Base-by-base conservation (phyloP, 2,888 invertebrate species). In the Melitaea athalia region DNA sequence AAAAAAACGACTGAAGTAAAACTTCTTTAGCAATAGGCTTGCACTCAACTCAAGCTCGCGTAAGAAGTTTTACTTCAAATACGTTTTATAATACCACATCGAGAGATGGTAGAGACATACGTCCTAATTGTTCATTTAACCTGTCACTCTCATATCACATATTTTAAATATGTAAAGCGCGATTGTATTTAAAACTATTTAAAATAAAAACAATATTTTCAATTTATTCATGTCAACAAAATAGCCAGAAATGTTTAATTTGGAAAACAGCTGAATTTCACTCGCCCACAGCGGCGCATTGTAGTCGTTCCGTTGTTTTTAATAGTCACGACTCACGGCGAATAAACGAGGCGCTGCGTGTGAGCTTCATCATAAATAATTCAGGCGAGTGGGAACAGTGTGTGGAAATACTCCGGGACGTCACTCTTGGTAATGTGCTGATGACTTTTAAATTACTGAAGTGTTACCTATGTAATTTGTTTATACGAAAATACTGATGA, bases 301-400 rank as follows among this genome's bases (percentile, higher is more conserved):
- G 52, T 52, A 10, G 52, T 52, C 11, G 11, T 52, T 12, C 24
- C 52, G 52, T 52, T 52, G 52, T 52, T 52, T 52, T 52, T 52
- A 52, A 52, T 24, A 24, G 24, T 24, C 24, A 12, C 52, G 24
- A 24, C 52, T 24, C 24, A 12, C 52, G 24, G 52, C 52, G 12
- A 24, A 52, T 52, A 52, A 52, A 52, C 24, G 31, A 24, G 52
- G 12, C 12, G 15, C 59, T 42, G 59, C 38, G 59, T 59, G 59
- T 42, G 17, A 59, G 42, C 15, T 42, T 24, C 24, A 24, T 3
- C 1, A 24, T 24, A 24, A 59, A 59, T 59, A 42, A 59, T 59
- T 42, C 59, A 59, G 15, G 8, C 42, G 42, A n/a, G 59, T 17
- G 59, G 7, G 15, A 42, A 38, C 2, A 42, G 59, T 38, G 10